A percentile compares a stretch with the other conserved stretches of the same genome.
Conservation (phyloP, 1,140 invertebrate genomes). For the Hormaphis cornu region DNA sequence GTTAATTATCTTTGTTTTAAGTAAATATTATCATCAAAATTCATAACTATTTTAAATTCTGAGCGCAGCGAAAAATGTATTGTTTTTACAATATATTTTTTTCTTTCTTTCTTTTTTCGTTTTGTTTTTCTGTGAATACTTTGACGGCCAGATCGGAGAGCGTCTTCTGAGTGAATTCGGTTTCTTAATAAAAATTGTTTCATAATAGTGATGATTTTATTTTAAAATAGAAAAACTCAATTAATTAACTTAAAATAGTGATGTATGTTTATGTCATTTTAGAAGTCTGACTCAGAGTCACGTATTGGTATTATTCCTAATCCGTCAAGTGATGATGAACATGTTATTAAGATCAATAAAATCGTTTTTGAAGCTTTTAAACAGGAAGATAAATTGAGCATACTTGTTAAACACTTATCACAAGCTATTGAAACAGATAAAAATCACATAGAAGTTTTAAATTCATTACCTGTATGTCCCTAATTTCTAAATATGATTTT, state of each 20-base stretch:
- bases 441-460: constrained; percentile 8
- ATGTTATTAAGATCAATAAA: constrained; percentile 25
- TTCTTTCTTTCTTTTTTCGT: background rate
- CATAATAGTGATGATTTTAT: too few relatives aligned
- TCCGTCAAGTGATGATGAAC: constrained; percentile 39
- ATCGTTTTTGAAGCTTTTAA: constrained; percentile 22
- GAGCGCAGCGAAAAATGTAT: too few relatives aligned
- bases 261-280: too few relatives aligned
- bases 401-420: constrained; percentile 1
- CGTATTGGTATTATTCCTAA: constrained; percentile 55
- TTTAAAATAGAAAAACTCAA: too few relatives aligned
- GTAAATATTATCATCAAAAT: too few relatives aligned
- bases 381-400: background rate
- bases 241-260: too few relatives aligned
- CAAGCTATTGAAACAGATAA: background rate
- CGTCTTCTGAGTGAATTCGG: too few relatives aligned
- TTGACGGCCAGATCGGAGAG: too few relatives aligned
- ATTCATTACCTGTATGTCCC: constrained; percentile 2
- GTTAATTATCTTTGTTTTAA: constrained; percentile 4
- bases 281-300: constrained; percentile 4
- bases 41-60: too few relatives aligned
- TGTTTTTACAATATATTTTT: background rate
- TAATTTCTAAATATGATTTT: background rate
- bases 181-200: background rate
- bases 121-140: background rate